Conservation (phyloP, 53 echinoderm and acorn worm species). For the Paracentrotus lividus region DNA sequence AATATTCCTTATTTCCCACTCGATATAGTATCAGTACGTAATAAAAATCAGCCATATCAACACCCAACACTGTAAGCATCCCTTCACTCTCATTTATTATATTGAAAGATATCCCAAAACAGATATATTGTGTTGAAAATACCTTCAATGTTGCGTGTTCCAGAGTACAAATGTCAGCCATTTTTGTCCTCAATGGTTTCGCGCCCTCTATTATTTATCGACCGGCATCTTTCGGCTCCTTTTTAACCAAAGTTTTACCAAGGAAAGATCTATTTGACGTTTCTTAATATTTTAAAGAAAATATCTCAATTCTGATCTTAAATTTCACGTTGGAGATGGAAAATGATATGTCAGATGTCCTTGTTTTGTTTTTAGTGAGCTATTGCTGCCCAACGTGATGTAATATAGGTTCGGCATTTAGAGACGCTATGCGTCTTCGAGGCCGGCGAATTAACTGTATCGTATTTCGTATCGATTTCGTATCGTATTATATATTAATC, state of each 20-base stretch:
- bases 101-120: not conserved
- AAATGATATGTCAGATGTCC: not conserved
- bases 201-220: slow-evolving; percentile 54
- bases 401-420: not conserved
- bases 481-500: too few species aligned
- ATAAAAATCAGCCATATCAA: not conserved
- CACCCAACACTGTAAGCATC: not conserved
- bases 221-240: slow-evolving; percentile 10
- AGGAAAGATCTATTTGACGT: not conserved
- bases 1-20: not conserved
- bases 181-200: slow-evolving; percentile 60
- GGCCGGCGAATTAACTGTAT: too few species aligned
- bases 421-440: slow-evolving; percentile 13
- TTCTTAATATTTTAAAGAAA: not conserved
- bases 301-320: not conserved
- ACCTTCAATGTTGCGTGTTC: slow-evolving; percentile 99
- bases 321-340: not conserved
- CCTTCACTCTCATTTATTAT: not conserved
- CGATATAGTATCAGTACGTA: not conserved
- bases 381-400: not conserved
- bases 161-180: slow-evolving; percentile 93
- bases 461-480: too few species aligned
- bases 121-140: not conserved
- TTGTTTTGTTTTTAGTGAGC: not conserved
- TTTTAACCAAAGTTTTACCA: not conserved